Evolutionary conservation across 1,140 invertebrate genomes (phyloP).

Genomic region (Trichonephila clavipes): DNA sequence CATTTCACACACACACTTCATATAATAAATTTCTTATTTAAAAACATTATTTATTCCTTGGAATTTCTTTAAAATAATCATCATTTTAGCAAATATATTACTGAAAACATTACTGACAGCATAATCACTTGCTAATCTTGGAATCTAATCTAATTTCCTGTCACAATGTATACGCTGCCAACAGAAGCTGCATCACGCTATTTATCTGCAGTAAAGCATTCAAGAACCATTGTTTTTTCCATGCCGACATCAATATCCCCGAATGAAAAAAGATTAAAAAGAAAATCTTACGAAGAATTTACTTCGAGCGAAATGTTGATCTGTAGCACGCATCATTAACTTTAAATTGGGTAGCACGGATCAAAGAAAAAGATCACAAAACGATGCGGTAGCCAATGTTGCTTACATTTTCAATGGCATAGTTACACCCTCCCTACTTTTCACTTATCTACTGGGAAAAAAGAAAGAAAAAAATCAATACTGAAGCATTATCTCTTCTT

Average conservation of each 20-base stretch:
- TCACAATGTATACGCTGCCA: too few relatives aligned
- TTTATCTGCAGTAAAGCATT: background rate
- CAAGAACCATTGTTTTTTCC: background rate
- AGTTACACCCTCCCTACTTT: background rate
- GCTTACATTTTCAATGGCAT: background rate
- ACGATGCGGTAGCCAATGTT: background rate
- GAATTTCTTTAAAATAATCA: too few relatives aligned
- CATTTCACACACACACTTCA: too few relatives aligned
- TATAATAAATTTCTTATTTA: too few relatives aligned
- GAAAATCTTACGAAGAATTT: background rate
- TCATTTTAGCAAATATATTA: too few relatives aligned
- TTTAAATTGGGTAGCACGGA: background rate
- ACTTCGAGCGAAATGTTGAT: background rate
- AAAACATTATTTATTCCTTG: too few relatives aligned
- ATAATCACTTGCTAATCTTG: too few relatives aligned
- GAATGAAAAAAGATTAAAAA: background rate
- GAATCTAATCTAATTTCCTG: too few relatives aligned
- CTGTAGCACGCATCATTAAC: constrained; percentile 9
- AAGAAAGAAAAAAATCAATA: background rate
- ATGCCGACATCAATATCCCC: background rate
- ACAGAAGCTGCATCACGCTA: background rate
- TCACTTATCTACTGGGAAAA: background rate
- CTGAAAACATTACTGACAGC: too few relatives aligned
- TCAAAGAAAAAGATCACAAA: background rate
- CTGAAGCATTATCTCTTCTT: too few relatives aligned